A percentile compares a stretch with the other conserved stretches of the same genome.
These are phyloP conservation scores for Lophotriccus pileatus DNA, from an alignment of 2,797 vertebrate genomes.

Conservation along the genomic window DNA sequence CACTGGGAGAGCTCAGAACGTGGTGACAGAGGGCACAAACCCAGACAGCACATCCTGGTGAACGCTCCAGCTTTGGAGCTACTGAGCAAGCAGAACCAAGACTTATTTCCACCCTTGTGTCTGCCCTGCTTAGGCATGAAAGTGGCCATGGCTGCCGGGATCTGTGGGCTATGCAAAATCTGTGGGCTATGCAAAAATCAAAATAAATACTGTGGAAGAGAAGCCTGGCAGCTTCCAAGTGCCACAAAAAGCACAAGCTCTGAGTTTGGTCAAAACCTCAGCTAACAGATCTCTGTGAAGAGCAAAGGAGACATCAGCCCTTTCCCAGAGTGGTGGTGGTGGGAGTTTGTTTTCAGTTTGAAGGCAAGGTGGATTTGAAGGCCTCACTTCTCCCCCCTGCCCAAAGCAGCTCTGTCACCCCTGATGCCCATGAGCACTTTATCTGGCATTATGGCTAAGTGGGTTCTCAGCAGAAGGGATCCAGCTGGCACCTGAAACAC, in stretches of 20 bases:
- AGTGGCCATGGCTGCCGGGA: accelerated
- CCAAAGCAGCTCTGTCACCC: neutral
- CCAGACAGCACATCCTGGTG: neutral
- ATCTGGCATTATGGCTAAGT: neutral
- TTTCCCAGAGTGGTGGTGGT: accelerated
- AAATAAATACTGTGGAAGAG: neutral
- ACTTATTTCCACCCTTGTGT: neutral
- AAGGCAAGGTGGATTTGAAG: neutral
- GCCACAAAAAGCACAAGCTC: neutral
- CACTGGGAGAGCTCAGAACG: neutral
- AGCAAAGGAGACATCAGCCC: neutral
- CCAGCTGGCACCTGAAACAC: neutral
- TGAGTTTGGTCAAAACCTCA: neutral
- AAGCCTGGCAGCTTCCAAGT: neutral
- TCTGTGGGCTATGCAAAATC: neutral
- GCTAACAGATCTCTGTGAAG: neutral
- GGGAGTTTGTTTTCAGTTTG: neutral
- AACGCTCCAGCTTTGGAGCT: neutral
- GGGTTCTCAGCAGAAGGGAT: neutral
- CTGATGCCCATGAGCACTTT: neutral
- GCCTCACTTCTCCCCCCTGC: neutral
- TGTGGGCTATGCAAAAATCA: neutral
- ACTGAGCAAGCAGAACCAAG: neutral
- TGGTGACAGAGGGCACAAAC: neutral
- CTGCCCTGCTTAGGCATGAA: accelerated